Evolutionary conservation across 2,113 vertebrate genomes (phyloP), one percentile per base, ranked within the genome.

Genomic region (Pterophyllum scalare): DNA sequence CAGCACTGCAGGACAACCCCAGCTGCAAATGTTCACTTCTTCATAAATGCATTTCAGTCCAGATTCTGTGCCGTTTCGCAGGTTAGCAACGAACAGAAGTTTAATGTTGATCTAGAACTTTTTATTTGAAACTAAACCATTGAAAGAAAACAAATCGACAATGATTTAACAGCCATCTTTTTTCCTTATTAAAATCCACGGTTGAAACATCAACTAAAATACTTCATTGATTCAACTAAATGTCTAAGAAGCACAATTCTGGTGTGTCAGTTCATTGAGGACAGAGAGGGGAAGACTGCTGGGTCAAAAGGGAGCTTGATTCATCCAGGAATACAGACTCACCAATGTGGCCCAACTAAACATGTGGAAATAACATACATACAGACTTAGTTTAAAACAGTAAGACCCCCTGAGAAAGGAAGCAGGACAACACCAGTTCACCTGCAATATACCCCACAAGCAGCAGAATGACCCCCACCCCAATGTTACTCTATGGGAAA

Each of bases 81-180:
- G 52, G 15, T 33, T 33, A 54, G 28, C 40, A 33, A 58, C 12
- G 17, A 10, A 22, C 22, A 70, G 54, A 76, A 13, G 24, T 31
- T 70, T 20, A 70, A 76, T 75, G 6, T 6, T 10, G 46, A 72
- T 52, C 22, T 5, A 57, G 56, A 91, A 74, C 64, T 20, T 87
- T 94, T 93, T 92, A 94, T 94, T 94, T 79, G 74, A 92, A 86
- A 90, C 62, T 77, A 87, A 86, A 74, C 14, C 35, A 88, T 56
- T 20, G 70, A 80, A 61, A 84, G 52, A 88, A 85, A 79, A 62
- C 33, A 83, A 83, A 33, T 59, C 54, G 6, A 60, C 22, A 40
- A 70, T 28, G 17, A 77, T 67, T 90, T 72, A 67, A 94, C 83
- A 91, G 76, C 59, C 38, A 22, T 86, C 57, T 93, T 64, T 92